phyloP scores from a whole-genome alignment of 2,888 invertebrate species.

The Microctonus brassicae region DNA sequence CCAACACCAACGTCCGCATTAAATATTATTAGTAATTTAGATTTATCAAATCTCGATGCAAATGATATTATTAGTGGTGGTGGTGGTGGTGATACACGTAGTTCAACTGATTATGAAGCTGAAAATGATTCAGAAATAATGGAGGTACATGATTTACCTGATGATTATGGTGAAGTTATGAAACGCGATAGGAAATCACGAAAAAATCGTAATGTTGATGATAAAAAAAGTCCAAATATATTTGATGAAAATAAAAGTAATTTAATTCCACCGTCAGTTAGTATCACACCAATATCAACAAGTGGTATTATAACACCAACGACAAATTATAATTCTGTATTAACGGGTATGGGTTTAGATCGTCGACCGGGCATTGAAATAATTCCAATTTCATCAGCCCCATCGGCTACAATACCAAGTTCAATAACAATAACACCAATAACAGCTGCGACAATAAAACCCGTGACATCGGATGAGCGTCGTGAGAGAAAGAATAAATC shows the following conservation, averaged over 20 bases:
- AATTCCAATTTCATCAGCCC: slow-evolving; percentile 80
- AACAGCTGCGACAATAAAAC: slow-evolving; percentile 72
- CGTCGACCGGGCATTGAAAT: slow-evolving; percentile 86
- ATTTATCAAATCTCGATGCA: slow-evolving; percentile 76
- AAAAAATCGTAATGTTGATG: slow-evolving; percentile 72
- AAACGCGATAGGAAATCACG: slow-evolving; percentile 73
- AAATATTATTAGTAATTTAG: slow-evolving; percentile 66
- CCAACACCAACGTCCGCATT: slow-evolving; percentile 71
- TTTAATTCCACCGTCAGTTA: slow-evolving; percentile 75
- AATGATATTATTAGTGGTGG: too few species aligned
- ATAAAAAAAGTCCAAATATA: slow-evolving; percentile 71
- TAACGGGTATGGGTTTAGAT: slow-evolving; percentile 75
- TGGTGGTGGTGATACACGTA: slow-evolving; percentile 69
- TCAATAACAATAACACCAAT: slow-evolving; percentile 92
- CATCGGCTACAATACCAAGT: slow-evolving; percentile 78
- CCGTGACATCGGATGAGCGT: slow-evolving; percentile 61
- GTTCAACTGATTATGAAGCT: slow-evolving; percentile 74
- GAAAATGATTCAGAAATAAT: slow-evolving; percentile 72
- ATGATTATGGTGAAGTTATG: slow-evolving; percentile 76
- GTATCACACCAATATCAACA: slow-evolving; percentile 74
- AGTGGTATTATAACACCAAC: slow-evolving; percentile 68
- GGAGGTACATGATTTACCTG: slow-evolving; percentile 71
- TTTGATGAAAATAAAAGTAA: slow-evolving; percentile 72
- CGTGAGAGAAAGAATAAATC: slow-evolving; percentile 69
- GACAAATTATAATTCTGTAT: slow-evolving; percentile 73